phyloP scores from a whole-genome alignment of 2,113 vertebrate species.

The Vombatus ursinus region DNA sequence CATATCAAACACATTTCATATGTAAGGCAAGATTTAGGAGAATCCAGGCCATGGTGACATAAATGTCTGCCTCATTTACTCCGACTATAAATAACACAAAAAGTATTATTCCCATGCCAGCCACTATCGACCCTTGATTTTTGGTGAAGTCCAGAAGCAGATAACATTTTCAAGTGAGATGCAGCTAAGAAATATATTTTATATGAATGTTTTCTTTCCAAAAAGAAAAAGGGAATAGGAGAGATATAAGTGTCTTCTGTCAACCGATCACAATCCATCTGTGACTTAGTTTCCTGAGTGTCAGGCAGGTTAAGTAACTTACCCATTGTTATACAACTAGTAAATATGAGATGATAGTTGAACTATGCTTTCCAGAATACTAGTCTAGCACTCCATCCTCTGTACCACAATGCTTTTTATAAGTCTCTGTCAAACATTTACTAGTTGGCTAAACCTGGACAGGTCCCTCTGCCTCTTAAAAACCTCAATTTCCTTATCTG shows the following conservation, averaged over 20 bases:
- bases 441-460: background rate
- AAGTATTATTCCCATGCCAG: slow-evolving; percentile 14
- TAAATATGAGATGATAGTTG: background rate
- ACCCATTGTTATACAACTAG: background rate
- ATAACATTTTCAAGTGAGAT: slow-evolving; percentile 48
- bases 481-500: background rate
- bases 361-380: background rate
- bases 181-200: slow-evolving; percentile 52
- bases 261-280: background rate
- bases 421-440: background rate
- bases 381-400: background rate
- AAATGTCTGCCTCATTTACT: slow-evolving; percentile 71
- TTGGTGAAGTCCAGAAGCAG: slow-evolving; percentile 50
- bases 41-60: slow-evolving; percentile 72
- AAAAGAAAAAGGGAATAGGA: background rate
- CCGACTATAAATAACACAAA: slow-evolving; percentile 67
- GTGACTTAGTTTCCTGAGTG: background rate
- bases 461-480: background rate
- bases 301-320: background rate
- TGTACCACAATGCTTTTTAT: background rate
- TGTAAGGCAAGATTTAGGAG: slow-evolving; percentile 61
- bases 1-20: slow-evolving; percentile 59
- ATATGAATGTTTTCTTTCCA: slow-evolving; percentile 42
- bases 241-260: background rate
- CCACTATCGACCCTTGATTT: slow-evolving; percentile 54